phyloP scores from a whole-genome alignment of 2,888 invertebrate genomes.

The Xestia c-nigrum region DNA sequence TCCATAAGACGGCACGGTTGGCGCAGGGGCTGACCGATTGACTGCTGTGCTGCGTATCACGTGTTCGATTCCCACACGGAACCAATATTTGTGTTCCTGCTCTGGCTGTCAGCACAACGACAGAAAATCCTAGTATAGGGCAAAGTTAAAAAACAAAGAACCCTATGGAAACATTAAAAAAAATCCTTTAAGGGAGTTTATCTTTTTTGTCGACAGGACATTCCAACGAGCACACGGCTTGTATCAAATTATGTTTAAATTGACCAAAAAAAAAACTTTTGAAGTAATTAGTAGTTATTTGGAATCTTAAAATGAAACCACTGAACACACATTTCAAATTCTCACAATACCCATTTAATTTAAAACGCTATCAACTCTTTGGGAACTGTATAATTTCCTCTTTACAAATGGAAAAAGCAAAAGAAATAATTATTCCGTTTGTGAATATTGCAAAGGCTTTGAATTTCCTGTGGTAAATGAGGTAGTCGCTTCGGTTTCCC shows the following conservation, averaged over 20 bases:
- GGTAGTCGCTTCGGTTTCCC: constrained; percentile 60
- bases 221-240: neutral
- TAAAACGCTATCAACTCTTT: constrained; percentile 28
- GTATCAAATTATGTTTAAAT: neutral
- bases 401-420: constrained; percentile 52
- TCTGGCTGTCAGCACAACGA: neutral
- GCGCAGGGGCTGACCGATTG: neutral
- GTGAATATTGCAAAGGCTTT: constrained; percentile 62
- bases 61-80: neutral
- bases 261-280: neutral
- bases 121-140: neutral
- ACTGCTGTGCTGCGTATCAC: neutral
- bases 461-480: constrained; percentile 68
- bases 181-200: neutral
- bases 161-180: neutral
- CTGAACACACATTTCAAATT: neutral
- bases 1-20: neutral
- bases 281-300: neutral
- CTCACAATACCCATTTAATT: constrained; percentile 6
- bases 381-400: constrained; percentile 54
- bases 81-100: neutral
- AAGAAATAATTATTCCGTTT: constrained; percentile 64
- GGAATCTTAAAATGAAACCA: neutral
- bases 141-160: too few relatives aligned
- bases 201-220: neutral